phyloP scores from a whole-genome alignment of 2,797 vertebrate genomes.

The Heterohyrax brucei region DNA sequence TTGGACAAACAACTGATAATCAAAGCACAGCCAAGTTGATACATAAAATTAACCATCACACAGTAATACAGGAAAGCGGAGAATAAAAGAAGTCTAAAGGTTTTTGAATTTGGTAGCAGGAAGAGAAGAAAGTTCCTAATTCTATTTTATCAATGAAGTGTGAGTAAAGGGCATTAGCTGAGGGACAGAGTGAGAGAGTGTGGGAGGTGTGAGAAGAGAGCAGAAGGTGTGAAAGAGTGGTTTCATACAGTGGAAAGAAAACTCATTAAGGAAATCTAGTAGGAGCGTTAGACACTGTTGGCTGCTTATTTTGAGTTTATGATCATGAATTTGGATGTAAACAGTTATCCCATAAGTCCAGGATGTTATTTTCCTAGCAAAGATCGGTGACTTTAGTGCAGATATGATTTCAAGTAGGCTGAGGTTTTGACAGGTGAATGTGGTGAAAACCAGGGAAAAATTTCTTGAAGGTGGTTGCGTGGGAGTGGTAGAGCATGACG shows the following conservation, averaged over 20 bases:
- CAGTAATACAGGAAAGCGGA: not conserved
- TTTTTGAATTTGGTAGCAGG: not conserved
- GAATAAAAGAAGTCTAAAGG: not conserved
- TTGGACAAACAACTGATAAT: not conserved
- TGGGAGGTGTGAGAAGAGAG: not conserved
- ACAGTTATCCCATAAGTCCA: not conserved
- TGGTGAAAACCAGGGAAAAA: constrained; percentile 1
- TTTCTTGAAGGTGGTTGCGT: not conserved
- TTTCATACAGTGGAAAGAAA: not conserved
- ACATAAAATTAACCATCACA: not conserved
- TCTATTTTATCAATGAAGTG: not conserved
- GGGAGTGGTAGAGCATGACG: not conserved
- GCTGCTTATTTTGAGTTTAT: not conserved
- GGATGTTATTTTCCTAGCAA: constrained; percentile 1
- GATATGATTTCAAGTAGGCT: not conserved
- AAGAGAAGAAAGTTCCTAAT: constrained; percentile 10
- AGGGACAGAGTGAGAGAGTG: not conserved
- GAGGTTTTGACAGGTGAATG: constrained; percentile 36
- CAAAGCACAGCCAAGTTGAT: not conserved
- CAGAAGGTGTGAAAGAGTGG: not conserved
- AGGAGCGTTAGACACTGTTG: too few relatives aligned
- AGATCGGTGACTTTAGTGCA: not conserved
- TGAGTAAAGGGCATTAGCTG: not conserved
- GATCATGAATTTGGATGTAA: not conserved
- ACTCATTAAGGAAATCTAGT: not conserved